These are phyloP conservation scores for Junonia oenone DNA, from an alignment of 2,888 invertebrate genomes.

Conservation along the genomic window DNA sequence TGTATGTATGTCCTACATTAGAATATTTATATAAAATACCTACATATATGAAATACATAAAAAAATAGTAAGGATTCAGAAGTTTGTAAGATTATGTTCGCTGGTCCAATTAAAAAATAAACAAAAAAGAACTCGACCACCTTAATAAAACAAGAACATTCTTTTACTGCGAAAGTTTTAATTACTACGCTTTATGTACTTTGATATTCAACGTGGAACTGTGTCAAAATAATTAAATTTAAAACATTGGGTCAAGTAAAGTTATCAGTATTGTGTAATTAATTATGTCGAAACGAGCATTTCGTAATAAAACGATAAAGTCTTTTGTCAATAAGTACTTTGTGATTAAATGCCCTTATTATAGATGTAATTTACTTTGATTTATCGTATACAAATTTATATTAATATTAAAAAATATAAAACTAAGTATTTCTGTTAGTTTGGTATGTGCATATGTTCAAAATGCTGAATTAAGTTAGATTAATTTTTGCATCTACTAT, in stretches of 20 bases:
- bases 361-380: not conserved
- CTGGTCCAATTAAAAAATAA: not conserved
- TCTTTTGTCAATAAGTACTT: not conserved
- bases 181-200: constrained; percentile 8
- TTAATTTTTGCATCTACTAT: no score
- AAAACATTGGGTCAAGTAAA: constrained; percentile 14
- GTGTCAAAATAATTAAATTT: constrained; percentile 17
- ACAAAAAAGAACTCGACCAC: not conserved
- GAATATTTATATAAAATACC: no score
- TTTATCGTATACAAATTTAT: not conserved
- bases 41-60: no score
- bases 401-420: no score
- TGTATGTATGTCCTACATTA: no score
- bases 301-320: constrained; percentile 5
- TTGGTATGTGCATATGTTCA: no score
- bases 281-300: constrained; percentile 6
- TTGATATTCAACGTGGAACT: constrained; percentile 7
- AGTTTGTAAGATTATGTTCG: not conserved
- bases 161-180: constrained; percentile 2
- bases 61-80: no score
- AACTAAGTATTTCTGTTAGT: no score
- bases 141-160: not conserved
- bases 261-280: constrained; percentile 14
- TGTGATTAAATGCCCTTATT: not conserved
- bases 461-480: no score